phyloP scores from a whole-genome alignment of 2,797 vertebrate species.

The Bufotes viridis region DNA sequence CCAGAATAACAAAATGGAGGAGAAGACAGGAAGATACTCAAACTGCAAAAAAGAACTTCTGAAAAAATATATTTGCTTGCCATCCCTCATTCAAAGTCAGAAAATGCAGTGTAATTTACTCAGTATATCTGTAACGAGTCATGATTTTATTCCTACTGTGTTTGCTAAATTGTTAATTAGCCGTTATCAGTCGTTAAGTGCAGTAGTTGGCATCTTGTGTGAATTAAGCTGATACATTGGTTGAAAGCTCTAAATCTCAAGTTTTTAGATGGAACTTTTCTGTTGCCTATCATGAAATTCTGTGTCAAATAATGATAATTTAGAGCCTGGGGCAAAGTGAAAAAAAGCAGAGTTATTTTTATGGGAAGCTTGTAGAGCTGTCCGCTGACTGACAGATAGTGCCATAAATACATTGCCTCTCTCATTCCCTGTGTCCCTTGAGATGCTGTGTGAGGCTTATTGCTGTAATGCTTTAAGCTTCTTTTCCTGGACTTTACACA shows the following conservation, averaged over 20 bases:
- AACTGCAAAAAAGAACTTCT: neutral
- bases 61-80: neutral
- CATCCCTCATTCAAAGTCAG: neutral
- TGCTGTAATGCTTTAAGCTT: conserved; percentile 58
- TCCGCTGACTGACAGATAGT: conserved; percentile 61
- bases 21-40: neutral
- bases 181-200: neutral
- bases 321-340: conserved; percentile 55
- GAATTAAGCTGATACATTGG: conserved; percentile 25
- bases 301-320: conserved; percentile 58
- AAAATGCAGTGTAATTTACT: neutral
- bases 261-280: conserved; percentile 41
- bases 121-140: neutral
- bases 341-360: conserved; percentile 59
- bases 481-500: conserved; percentile 53
- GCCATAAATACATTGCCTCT: conserved; percentile 58
- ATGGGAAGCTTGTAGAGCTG: conserved; percentile 54
- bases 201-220: conserved; percentile 5
- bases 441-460: conserved; percentile 53
- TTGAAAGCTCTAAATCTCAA: conserved; percentile 33
- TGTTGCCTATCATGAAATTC: conserved; percentile 40
- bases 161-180: conserved; percentile 35
- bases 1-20: neutral
- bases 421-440: conserved; percentile 51
- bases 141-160: neutral